phyloP scores from a whole-genome alignment of 2,113 vertebrate genomes.

The Antidorcas marsupialis region DNA sequence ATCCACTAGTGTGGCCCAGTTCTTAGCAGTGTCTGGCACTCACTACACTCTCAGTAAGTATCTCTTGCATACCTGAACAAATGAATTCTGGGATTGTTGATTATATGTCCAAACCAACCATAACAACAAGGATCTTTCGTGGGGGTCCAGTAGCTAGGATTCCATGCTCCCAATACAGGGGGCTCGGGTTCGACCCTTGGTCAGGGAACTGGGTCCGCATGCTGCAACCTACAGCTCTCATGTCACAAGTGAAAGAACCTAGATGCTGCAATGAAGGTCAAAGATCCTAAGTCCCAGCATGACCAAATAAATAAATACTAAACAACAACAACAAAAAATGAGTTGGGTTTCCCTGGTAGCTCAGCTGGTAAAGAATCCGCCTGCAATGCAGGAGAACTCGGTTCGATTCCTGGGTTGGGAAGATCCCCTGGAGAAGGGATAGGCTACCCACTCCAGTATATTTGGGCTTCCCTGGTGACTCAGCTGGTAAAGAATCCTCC shows the following conservation, averaged over 20 bases:
- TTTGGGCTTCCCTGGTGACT: neutral
- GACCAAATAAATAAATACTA: neutral
- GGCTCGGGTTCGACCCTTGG: accelerated
- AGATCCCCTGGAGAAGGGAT: neutral
- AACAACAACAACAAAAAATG: neutral
- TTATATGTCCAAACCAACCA: neutral
- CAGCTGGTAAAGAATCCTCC: neutral
- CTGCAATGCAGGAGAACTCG: neutral
- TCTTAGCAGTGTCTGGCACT: neutral
- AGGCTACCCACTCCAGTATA: neutral
- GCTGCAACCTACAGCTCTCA: neutral
- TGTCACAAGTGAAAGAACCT: neutral
- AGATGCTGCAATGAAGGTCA: neutral
- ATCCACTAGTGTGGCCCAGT: neutral
- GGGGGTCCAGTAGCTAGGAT: neutral
- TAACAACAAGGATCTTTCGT: conserved; percentile 12
- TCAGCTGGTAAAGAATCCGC: neutral
- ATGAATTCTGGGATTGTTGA: neutral
- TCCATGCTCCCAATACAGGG: neutral
- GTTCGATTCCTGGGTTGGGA: neutral
- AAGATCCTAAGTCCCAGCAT: neutral
- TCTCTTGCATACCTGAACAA: neutral
- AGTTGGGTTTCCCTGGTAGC: neutral
- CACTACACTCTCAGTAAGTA: neutral
- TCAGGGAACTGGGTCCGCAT: neutral